Base-by-base conservation (phyloP, 1,140 invertebrate species). In the Drosophila pallidifrons region DNA sequence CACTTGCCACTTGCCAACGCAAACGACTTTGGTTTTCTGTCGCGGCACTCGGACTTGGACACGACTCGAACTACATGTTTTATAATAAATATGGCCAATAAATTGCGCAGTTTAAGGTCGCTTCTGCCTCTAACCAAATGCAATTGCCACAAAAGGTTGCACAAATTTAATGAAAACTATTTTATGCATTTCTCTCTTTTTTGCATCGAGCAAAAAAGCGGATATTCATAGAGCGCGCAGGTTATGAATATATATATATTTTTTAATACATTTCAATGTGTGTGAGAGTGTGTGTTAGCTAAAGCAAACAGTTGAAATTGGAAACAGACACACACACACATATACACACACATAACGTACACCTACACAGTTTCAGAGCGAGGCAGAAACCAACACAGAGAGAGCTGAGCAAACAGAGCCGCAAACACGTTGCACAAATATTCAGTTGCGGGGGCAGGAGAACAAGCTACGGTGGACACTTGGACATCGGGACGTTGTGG, bases 371-470 rank as follows among this genome's bases (percentile, higher is more conserved):
- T 6, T 38, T 10, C 20, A 10, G 32, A 35, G 13, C n/a, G 54
- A 57, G 54, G 16, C 32, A 58, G 61, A 67, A 68, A 79, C 65
- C 61, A 38, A 70, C 49, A 54, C 61, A 69, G 43, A 60, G 47
- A 79, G 83, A 88, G 83, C 83, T 83, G 54, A 57, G 64, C 83
- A 88, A 87, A 88, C 83, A 83, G 49, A 32, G 67, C 85, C 77
- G 65, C 83, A 89, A 85, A 89, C 83, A 89, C 83, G 83, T 88
- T 89, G 80, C 83, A 83, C 83, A 89, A 88, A 88, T 86, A 87
- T 77, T 58, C 63, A 63, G 60, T 30, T 68, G 65, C 77, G 64
- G 73, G 71, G 74, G 69, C 69, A 41, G 52, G 30, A 59, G 30
- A 59, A 81, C 69, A 46, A 47, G 52, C 65, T 70, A 25, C 3